Base-by-base conservation (phyloP, 2,797 vertebrate genomes). In the Halcyon leucocephala region DNA sequence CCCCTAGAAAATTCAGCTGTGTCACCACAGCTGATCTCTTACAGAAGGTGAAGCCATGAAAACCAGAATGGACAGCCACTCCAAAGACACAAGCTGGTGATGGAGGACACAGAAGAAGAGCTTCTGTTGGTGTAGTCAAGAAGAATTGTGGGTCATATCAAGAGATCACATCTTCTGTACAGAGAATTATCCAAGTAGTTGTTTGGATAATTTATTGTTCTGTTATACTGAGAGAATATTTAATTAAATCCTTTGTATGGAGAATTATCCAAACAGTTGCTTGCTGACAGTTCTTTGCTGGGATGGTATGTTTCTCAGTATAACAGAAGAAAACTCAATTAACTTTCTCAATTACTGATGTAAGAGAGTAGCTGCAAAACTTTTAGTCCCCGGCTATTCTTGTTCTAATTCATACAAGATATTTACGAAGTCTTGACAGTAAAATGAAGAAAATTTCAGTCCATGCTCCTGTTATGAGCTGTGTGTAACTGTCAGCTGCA, bases 11-110 rank as follows among this genome's bases (percentile, higher is more conserved):
- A 92, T 51, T 5, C 5, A 57, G 16, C 22, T 66, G 64, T 16
- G 5, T 21, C 1, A 0, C 3, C 7, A 33, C n/a, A 82, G 18
- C 20, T 60, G 14, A 46, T 39, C 2, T 15, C 12, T 74, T 39
- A 28, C 44, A 57, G 52, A 90, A 6, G 0, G 20, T 24, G 31
- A 20, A 72, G 5, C 17, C 14, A 7, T 16, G 16, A 31, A 65
- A 15, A 71, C 6, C 44, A 57, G 33, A 72, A 29, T 10, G 20
- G 15, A 44, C 5, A 5, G 26, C 20, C 7, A 7, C 20, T 67
- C 22, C 16, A 5, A 81, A 39, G 22, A 57, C 20, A 46, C 0
- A 0, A 89, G 42, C n/a, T 82, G 15, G 21, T 37, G 24, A n/a
- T 67, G 33, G 24, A 76, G 26, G 39, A 69, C 8, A 2, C 4